phyloP scores from a whole-genome alignment of 2,797 vertebrate species.

The Urocyon cinereoargenteus region DNA sequence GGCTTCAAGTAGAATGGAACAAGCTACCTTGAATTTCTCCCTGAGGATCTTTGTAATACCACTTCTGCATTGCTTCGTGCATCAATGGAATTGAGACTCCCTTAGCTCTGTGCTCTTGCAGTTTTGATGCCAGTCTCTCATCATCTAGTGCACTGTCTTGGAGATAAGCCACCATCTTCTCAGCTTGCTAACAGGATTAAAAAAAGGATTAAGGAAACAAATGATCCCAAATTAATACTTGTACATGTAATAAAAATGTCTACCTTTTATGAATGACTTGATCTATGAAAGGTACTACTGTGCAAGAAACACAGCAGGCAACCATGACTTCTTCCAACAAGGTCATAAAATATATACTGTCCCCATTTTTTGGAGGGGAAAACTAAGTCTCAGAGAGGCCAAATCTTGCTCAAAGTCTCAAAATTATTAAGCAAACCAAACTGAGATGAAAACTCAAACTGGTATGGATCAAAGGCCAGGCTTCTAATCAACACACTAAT shows the following conservation, averaged over 20 bases:
- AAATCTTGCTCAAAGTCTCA: slow-evolving; percentile 1
- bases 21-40: slow-evolving; percentile 97
- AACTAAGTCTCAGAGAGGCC: neutral
- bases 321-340: neutral
- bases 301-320: neutral
- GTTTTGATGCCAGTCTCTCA: slow-evolving; percentile 93
- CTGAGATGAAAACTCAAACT: slow-evolving; percentile 40
- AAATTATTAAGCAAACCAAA: slow-evolving; percentile 66
- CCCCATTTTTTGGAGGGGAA: neutral
- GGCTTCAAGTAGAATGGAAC: slow-evolving; percentile 72
- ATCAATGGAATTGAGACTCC: slow-evolving; percentile 92
- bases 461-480: neutral
- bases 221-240: slow-evolving; percentile 24
- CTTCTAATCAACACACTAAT: neutral
- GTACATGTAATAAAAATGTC: neutral
- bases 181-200: slow-evolving; percentile 93
- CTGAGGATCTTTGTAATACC: slow-evolving; percentile 99
- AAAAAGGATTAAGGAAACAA: slow-evolving; percentile 11
- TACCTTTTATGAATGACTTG: neutral
- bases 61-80: slow-evolving; percentile 98
- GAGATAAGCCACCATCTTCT: slow-evolving; percentile 99
- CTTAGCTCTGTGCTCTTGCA: slow-evolving; percentile 93
- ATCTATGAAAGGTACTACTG: slow-evolving; percentile 11
- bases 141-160: slow-evolving; percentile 97
- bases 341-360: neutral